Evolutionary conservation across 1,140 invertebrate species (phyloP).

Genomic region (Sinonovacula constricta): DNA sequence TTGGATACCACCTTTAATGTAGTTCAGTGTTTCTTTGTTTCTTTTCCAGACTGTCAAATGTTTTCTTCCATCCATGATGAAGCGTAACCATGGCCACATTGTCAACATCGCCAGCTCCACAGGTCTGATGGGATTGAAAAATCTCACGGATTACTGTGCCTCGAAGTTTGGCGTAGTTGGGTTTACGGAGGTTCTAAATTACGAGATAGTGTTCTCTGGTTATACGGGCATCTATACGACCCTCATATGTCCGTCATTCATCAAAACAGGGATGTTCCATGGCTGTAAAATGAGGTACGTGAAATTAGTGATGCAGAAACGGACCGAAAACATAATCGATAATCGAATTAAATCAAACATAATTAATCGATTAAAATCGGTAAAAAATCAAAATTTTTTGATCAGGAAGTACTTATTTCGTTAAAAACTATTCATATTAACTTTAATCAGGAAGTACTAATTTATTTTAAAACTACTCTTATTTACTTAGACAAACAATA

Average conservation of each 20-base stretch:
- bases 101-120: slow-evolving; percentile 96
- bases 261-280: slow-evolving; percentile 96
- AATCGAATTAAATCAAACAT: too few species aligned
- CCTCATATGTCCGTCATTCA: slow-evolving; percentile 94
- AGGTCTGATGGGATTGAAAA: slow-evolving; percentile 85
- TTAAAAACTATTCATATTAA: too few species aligned
- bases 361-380: too few species aligned
- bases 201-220: slow-evolving; percentile 66
- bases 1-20: too few species aligned
- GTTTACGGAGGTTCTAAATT: slow-evolving; percentile 88
- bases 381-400: too few species aligned
- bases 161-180: slow-evolving; percentile 96
- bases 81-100: slow-evolving; percentile 92
- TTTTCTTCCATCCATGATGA: slow-evolving; percentile 90
- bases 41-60: slow-evolving; percentile 75
- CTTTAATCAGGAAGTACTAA: too few species aligned
- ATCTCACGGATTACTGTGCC: slow-evolving; percentile 90
- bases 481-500: too few species aligned
- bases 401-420: too few species aligned
- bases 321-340: too few species aligned
- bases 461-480: too few species aligned
- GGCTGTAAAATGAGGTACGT: slow-evolving; percentile 83
- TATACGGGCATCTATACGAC: slow-evolving; percentile 88
- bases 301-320: too few species aligned
- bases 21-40: slow-evolving; percentile 21